phyloP scores from a whole-genome alignment of 2,113 vertebrate genomes.

The Rhinolophus sinicus region DNA sequence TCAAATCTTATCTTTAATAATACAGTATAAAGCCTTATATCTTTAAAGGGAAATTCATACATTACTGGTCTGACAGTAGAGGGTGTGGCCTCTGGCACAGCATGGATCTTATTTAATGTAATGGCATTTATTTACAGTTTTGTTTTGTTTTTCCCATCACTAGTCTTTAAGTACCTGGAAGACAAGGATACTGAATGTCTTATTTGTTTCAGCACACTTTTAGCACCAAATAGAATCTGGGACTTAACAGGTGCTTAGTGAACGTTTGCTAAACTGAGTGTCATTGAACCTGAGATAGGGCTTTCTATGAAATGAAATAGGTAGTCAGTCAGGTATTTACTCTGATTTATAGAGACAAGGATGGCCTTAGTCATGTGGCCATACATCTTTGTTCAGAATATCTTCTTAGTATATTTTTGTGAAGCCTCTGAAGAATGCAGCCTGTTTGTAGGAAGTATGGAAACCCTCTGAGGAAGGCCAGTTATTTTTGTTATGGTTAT shows the following conservation, averaged over 20 bases:
- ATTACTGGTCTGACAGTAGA: neutral
- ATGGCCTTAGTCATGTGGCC: neutral
- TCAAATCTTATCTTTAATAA: constrained; percentile 46
- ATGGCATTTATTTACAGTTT: neutral
- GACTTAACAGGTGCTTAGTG: neutral
- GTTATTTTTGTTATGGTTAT: constrained; percentile 65
- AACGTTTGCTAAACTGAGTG: neutral
- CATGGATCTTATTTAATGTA: neutral
- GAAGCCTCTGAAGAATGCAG: neutral
- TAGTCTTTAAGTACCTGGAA: neutral
- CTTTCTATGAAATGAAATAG: neutral
- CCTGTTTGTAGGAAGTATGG: neutral
- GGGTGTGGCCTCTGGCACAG: neutral
- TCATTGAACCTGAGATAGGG: neutral
- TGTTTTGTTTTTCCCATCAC: neutral
- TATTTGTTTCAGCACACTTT: neutral
- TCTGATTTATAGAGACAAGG: neutral
- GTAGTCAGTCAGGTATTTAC: neutral
- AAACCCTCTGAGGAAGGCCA: constrained; percentile 3
- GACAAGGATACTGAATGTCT: neutral
- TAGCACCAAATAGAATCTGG: neutral
- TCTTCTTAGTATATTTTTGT: neutral
- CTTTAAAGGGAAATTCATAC: constrained; percentile 21
- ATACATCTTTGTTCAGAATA: neutral
- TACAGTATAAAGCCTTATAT: neutral